Evolutionary conservation across 2,113 vertebrate genomes (phyloP), one percentile per base, ranked within the genome.

Genomic region (Pagrus major): DNA sequence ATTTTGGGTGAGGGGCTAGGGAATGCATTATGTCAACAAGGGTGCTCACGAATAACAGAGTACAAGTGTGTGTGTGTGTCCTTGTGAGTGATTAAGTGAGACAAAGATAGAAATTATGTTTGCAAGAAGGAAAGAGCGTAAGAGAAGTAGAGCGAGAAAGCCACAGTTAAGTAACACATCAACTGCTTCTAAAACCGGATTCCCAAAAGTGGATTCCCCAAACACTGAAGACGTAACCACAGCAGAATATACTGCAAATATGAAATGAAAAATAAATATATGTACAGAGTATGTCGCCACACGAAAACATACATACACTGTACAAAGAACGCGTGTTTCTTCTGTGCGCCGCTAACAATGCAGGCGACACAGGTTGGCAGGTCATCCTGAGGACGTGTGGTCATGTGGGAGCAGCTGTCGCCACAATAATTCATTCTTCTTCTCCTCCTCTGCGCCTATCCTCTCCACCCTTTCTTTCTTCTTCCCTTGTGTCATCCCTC

Each of bases 361-460:
- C 18, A 9, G 3, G 21, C 10, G 11, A 52, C n/a, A 52, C 49
- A 51, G 46, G 54, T 47, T 20, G 25, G 18, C 52, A 65, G 47
- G 71, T 81, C 64, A 21, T 10, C 16, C 58, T 25, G 58, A 79
- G 54, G 68, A 46, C 12, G 3, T 29, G 4, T 1, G 51, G 12
- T 80, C 69, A 71, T 10, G n/a, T 71, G 82, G 68, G 69, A 60
- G 25, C 41, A 1, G 18, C 63, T 76, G 82, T 80, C 77, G 42
- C 41, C 18, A 8, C 61, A 6, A 41, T 69, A 23, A 61, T 71
- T 64, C 72, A 67, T 12, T 67, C 47, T 66, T 42, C 54, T 61
- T 31, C 15, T 29, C 7, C 29, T 55, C 15, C 5, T n/a, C n/a
- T 31, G 21, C 27, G 29, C 35, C 23, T 61, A 6, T 69, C 16